A percentile compares a stretch with the other conserved stretches of the same genome.
These are phyloP conservation scores for Plectus sambesii DNA, from an alignment of 1,140 invertebrate genomes.

Conservation along the genomic window DNA sequence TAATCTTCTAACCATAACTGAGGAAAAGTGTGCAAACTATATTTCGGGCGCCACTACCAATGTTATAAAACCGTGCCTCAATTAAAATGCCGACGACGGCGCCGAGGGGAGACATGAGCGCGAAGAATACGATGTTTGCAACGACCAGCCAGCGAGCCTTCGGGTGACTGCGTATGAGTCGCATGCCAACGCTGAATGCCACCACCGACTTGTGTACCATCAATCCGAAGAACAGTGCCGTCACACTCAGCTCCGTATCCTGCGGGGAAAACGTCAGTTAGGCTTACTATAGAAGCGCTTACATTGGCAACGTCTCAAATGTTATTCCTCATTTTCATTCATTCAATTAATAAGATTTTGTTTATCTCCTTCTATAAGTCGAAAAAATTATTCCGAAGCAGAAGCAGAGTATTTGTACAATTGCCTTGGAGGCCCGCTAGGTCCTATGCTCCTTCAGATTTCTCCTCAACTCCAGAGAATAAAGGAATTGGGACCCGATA, in stretches of 20 bases:
- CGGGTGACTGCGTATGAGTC: constrained; percentile 55
- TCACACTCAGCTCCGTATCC: constrained; percentile 40
- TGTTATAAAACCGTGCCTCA: no score
- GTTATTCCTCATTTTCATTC: no score
- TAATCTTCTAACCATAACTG: constrained; percentile 4
- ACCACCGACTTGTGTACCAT: constrained; percentile 55
- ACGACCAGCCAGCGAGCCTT: constrained; percentile 51
- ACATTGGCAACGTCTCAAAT: no score
- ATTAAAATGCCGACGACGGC: constrained; percentile 30
- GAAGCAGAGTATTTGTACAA: no score
- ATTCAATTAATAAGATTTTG: no score
- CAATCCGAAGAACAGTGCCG: constrained; percentile 53
- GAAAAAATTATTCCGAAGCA: no score
- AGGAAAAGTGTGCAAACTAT: constrained; percentile 7
- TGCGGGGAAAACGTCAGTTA: constrained; percentile 11
- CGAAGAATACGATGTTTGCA: constrained; percentile 54
- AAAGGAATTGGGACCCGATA: no score
- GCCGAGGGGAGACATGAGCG: constrained; percentile 57
- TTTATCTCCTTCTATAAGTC: no score
- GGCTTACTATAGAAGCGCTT: constrained; percentile 11
- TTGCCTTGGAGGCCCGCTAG: no score
- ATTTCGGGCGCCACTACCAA: no score
- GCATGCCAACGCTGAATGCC: constrained; percentile 56
- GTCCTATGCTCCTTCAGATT: no score
- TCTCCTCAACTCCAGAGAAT: no score